Percentiles rank a stretch among this genome's conserved stretches.
phyloP scores from a whole-genome alignment of 2,888 invertebrate species.

The Quadroppia sp. region DNA sequence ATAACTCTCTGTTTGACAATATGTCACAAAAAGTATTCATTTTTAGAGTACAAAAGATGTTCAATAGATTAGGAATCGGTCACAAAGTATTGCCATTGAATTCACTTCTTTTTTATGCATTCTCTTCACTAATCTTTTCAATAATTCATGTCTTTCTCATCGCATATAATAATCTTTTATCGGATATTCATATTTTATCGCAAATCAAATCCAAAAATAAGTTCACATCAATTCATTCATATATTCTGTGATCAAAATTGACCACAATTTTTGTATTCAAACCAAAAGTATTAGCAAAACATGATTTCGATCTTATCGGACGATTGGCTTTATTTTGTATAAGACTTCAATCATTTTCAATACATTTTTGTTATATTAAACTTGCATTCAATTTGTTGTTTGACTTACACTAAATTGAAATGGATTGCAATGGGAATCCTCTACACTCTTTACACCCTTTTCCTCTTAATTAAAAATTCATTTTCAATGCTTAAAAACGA shows the following conservation, averaged over 20 bases:
- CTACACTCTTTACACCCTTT: too few relatives aligned
- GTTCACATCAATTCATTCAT: conserved; percentile 16
- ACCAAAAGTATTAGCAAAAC: not conserved
- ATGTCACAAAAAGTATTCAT: conserved; percentile 24
- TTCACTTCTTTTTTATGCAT: conserved; percentile 7
- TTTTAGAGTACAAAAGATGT: not conserved
- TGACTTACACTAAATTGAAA: too few relatives aligned
- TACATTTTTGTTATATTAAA: too few relatives aligned
- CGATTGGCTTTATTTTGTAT: not conserved
- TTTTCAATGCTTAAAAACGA: too few relatives aligned
- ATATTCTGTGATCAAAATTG: too few relatives aligned
- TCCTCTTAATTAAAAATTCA: too few relatives aligned
- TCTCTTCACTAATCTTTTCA: conserved; percentile 18
- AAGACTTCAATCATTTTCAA: too few relatives aligned
- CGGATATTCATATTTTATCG: not conserved
- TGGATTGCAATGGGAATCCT: too few relatives aligned
- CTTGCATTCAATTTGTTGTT: too few relatives aligned
- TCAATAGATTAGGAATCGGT: conserved; percentile 4
- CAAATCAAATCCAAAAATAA: not conserved
- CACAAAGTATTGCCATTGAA: not conserved
- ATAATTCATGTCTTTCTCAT: conserved; percentile 29
- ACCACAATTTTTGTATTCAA: not conserved
- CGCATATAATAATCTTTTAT: not conserved
- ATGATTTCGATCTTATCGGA: conserved; percentile 11
- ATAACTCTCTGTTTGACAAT: conserved; percentile 38